A percentile compares a stretch with the other conserved stretches of the same genome.
Evolutionary conservation across 2,888 invertebrate species (phyloP).

Genomic region (Orthonevra nobilis): DNA sequence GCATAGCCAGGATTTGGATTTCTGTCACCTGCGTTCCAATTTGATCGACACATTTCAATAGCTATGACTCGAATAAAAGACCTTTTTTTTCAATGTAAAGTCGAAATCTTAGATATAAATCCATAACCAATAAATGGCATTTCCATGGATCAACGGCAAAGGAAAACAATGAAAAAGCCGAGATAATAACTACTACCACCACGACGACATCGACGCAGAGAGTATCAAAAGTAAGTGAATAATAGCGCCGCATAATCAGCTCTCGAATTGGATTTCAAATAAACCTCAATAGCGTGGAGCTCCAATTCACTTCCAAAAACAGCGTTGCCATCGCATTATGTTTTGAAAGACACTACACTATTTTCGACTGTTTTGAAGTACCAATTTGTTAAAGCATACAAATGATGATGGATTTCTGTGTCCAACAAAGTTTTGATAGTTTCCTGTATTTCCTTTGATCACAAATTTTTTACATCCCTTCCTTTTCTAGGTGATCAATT

Average conservation of each 20-base stretch:
- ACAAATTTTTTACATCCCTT: too few relatives aligned
- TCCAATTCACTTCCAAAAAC: neutral
- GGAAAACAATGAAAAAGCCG: constrained; percentile 33
- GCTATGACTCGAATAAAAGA: too few relatives aligned
- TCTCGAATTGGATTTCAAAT: constrained; percentile 31
- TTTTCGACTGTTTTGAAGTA: too few relatives aligned
- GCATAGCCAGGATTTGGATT: too few relatives aligned
- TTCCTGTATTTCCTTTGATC: constrained; percentile 12
- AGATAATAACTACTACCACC: constrained; percentile 38
- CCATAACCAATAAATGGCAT: constrained; percentile 34
- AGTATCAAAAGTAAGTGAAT: constrained; percentile 43
- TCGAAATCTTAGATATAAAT: too few relatives aligned
- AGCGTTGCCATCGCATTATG: constrained; percentile 37
- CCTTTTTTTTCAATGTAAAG: too few relatives aligned
- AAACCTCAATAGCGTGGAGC: constrained; percentile 5
- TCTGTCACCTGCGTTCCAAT: too few relatives aligned
- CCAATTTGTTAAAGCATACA: too few relatives aligned
- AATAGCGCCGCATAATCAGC: constrained; percentile 57
- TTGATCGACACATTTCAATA: too few relatives aligned
- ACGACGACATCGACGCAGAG: neutral
- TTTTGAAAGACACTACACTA: neutral
- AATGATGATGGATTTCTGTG: neutral
- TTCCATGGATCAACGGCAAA: constrained; percentile 42
- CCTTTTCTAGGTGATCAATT: constrained; percentile 10
- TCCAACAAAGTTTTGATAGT: neutral